Percentiles rank a stretch among this genome's conserved stretches.
Evolutionary conservation across 2,888 invertebrate genomes (phyloP).

Genomic region (Amiota communis): DNA sequence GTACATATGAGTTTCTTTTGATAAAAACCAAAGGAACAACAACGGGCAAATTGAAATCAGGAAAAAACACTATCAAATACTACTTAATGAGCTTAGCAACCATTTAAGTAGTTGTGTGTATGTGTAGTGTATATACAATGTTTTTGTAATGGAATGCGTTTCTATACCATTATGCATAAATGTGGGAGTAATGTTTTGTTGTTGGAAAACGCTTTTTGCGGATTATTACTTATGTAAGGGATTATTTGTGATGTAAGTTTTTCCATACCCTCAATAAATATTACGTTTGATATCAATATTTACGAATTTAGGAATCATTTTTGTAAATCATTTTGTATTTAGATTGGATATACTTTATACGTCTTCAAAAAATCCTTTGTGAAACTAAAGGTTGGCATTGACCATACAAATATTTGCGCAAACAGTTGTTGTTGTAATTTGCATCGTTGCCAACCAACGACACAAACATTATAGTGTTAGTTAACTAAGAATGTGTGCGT

Average conservation of each 20-base stretch:
- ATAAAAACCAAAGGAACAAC: not conserved
- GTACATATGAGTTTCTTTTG: not conserved
- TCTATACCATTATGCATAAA: not conserved
- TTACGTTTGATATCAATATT: too few species aligned
- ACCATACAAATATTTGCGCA: too few species aligned
- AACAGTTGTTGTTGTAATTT: too few species aligned
- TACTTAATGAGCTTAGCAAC: not conserved
- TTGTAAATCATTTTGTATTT: too few species aligned
- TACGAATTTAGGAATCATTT: too few species aligned
- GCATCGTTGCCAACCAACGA: too few species aligned
- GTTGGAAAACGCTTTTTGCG: slow-evolving; percentile 20
- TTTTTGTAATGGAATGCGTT: not conserved
- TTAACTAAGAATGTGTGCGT: too few species aligned
- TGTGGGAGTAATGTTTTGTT: not conserved
- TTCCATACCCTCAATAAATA: too few species aligned
- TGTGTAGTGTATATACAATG: not conserved
- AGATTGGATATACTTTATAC: too few species aligned
- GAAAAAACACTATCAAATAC: not conserved
- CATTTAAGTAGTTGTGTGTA: not conserved
- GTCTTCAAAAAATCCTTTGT: too few species aligned
- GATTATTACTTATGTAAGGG: slow-evolving; percentile 12
- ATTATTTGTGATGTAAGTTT: slow-evolving; percentile 12
- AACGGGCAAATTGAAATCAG: not conserved
- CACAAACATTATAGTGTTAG: too few species aligned
- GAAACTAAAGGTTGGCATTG: too few species aligned